Percentiles rank a stretch among this genome's conserved stretches.
phyloP scores from a whole-genome alignment of 2,797 vertebrate species.

The Pantherophis alleghaniensis region DNA sequence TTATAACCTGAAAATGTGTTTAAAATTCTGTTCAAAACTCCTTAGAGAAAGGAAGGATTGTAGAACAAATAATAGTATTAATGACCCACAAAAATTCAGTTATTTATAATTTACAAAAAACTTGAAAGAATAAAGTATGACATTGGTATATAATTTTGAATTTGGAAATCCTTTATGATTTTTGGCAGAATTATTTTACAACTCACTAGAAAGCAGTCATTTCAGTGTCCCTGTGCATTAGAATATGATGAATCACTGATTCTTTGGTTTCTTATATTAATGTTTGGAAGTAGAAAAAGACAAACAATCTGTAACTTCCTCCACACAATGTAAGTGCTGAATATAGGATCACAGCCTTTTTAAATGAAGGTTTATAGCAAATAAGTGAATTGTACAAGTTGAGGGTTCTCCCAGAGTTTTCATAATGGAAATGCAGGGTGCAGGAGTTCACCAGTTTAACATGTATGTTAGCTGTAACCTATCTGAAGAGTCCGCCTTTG shows the following conservation, averaged over 20 bases:
- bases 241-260: background rate
- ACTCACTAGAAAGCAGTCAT: background rate
- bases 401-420: background rate
- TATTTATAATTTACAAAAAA: background rate
- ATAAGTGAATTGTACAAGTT: background rate
- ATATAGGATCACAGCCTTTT: background rate
- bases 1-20: background rate
- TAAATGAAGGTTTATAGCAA: background rate
- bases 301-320: background rate
- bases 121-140: background rate
- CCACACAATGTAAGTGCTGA: background rate
- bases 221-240: background rate
- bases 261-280: background rate
- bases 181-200: background rate
- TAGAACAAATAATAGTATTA: background rate
- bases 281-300: background rate
- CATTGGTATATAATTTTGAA: background rate
- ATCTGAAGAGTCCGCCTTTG: background rate
- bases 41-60: background rate
- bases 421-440: background rate
- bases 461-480: background rate
- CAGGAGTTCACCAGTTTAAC: background rate
- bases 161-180: background rate
- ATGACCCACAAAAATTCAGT: background rate
- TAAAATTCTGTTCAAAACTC: background rate